These are phyloP conservation scores for Linepithema humile DNA, from an alignment of 1,140 invertebrate genomes.

Conservation along the genomic window DNA sequence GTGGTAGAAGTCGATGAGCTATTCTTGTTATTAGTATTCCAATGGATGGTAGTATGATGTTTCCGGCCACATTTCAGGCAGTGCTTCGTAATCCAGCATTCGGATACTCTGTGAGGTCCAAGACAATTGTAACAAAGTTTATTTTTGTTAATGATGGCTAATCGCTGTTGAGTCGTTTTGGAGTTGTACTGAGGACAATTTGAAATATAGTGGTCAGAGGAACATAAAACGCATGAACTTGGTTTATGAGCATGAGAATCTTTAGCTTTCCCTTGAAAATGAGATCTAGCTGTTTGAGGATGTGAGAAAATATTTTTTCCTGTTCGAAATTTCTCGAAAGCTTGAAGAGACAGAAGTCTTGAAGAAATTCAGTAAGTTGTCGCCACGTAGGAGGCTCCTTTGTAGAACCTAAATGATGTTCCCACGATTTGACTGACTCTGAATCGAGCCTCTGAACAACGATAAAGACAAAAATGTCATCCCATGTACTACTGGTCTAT, in stretches of 20 bases:
- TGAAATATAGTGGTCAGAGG: not conserved
- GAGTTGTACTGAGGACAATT: not conserved
- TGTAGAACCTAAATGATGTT: too few species aligned
- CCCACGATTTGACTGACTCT: too few species aligned
- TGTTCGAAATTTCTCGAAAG: not conserved
- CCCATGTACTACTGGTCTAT: too few species aligned
- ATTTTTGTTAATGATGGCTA: not conserved
- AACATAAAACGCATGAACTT: not conserved
- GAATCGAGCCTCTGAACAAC: too few species aligned
- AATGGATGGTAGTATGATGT: not conserved
- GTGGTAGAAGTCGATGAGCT: too few species aligned
- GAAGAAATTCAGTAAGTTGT: not conserved
- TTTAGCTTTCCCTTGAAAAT: not conserved
- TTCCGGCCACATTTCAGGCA: not conserved
- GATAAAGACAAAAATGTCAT: too few species aligned
- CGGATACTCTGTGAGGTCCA: not conserved
- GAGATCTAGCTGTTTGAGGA: not conserved
- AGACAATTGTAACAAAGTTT: not conserved
- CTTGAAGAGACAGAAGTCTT: too few species aligned
- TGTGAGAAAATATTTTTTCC: not conserved
- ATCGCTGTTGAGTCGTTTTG: not conserved
- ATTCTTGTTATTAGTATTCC: not conserved
- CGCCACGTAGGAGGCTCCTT: not conserved
- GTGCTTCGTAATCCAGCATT: not conserved
- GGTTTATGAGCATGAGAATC: too few species aligned